Base-by-base conservation (phyloP, 1,140 invertebrate species). In the Drosophila kohkoa region DNA sequence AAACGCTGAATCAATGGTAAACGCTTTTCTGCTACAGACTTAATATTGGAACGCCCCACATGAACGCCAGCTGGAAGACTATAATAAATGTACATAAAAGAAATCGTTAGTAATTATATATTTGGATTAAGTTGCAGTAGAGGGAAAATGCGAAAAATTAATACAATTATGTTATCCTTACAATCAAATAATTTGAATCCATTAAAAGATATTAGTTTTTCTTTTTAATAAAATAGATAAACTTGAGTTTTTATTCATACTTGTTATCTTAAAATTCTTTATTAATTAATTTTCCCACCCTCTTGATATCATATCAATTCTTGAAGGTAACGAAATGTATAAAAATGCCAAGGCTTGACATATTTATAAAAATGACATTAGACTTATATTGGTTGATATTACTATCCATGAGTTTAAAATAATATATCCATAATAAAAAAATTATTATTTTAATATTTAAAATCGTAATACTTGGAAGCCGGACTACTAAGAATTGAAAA, bases 1-100 rank as follows among this genome's bases (percentile, higher is more conserved):
- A 99, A 99, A 69, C 95, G 94, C 92, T 97, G 96, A 60, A 99
- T 96, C 87, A 99, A 97, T 10, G 94, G 93, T 82, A 96, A 96
- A 51, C 99, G 94, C 89, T 96, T 96, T 86, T 98, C 97, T 0
- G 99, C 98, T 7, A 99, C 98, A 92, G 97, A 97, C 81, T 98
- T 97, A 11, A 98, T 97, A 93, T 99, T 99, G 5, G 98, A 98
- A 54, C 98, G 94, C 0, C 98, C 98, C 69, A 99, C 95, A 82
- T 96, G 96, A 55, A 97, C 94, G 10, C 96, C 96, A 67, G 94
- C 95, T 20, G 96, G 95, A 72, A 97, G 93, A 92, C 96, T 97
- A 91, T 28, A 94, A 93, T 77, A 43, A 62, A 28, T 25, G 20
- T n/a, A 25, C 20, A 25, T 25, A 25, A 4, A 25, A 25, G 20